Evolutionary conservation across 2,888 invertebrate genomes (phyloP).

Genomic region (Rhingia rostrata): DNA sequence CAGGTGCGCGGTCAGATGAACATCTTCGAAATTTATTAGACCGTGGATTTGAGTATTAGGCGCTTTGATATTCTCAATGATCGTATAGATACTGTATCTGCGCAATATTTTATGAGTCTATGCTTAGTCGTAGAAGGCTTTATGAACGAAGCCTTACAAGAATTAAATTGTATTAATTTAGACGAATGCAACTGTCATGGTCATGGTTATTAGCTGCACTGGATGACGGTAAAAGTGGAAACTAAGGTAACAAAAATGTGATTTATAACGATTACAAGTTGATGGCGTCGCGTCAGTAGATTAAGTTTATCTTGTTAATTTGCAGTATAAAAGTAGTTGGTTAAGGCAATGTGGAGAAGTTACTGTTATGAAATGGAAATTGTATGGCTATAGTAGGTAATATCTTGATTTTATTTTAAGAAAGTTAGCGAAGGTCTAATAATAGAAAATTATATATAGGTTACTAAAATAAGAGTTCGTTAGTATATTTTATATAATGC

Average conservation of each 20-base stretch:
- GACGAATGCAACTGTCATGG: conserved; percentile 41
- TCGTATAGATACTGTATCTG: conserved; percentile 9
- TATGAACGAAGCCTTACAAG: conserved; percentile 24
- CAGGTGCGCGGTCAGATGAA: conserved; percentile 70
- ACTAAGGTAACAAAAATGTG: conserved; percentile 8
- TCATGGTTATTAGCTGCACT: conserved; percentile 33
- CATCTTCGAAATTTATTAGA: conserved; percentile 70
- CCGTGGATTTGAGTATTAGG: conserved; percentile 60
- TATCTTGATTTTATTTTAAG: too few species aligned
- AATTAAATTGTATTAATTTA: conserved; percentile 40
- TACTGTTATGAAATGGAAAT: too few species aligned
- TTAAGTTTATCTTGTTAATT: neutral
- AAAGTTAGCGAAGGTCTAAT: too few species aligned
- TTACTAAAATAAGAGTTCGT: too few species aligned
- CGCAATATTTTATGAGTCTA: conserved; percentile 6
- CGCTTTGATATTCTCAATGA: conserved; percentile 47
- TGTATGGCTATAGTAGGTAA: too few species aligned
- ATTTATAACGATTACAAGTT: conserved; percentile 32
- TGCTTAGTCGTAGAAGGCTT: neutral
- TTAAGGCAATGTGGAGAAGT: too few species aligned
- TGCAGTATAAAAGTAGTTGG: too few species aligned
- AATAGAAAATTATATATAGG: too few species aligned
- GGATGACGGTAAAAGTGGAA: conserved; percentile 1
- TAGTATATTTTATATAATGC: too few species aligned
- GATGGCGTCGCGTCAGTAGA: conserved; percentile 7